Conservation (phyloP, 2,888 invertebrate species). For the Lamellibrachia satsuma region DNA sequence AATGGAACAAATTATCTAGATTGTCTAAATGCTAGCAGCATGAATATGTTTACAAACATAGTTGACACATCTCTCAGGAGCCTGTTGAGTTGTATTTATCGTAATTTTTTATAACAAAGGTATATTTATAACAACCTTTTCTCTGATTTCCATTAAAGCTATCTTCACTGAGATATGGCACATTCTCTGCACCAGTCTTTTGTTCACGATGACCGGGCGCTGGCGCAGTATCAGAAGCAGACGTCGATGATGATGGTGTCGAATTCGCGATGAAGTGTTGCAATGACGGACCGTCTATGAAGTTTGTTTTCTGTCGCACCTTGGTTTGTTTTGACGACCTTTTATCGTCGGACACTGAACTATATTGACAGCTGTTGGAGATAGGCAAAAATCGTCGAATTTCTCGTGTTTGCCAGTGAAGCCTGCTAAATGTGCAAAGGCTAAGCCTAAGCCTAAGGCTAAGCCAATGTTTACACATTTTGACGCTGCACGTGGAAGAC, state of each 20-base stretch:
- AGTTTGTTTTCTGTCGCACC: not conserved
- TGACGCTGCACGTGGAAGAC: not conserved
- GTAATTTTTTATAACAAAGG: not conserved
- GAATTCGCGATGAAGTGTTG: conserved; percentile 30
- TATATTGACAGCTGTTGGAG: not conserved
- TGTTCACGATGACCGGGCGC: not conserved
- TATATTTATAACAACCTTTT: conserved; percentile 23
- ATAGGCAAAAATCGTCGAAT: not conserved
- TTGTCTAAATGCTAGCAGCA: not conserved
- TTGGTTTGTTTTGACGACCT: not conserved
- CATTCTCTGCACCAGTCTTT: not conserved
- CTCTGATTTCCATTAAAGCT: conserved; percentile 25
- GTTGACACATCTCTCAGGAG: not conserved
- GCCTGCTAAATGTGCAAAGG: not conserved
- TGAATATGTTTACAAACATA: not conserved
- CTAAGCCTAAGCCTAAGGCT: not conserved
- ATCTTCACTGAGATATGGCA: conserved; percentile 27
- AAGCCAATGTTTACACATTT: not conserved
- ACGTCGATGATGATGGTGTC: not conserved
- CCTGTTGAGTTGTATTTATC: not conserved
- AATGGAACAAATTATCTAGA: not conserved
- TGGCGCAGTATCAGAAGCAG: not conserved
- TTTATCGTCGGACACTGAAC: not conserved
- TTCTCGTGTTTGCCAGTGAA: not conserved
- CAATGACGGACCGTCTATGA: conserved; percentile 23